phyloP scores from a whole-genome alignment of 2,113 vertebrate species.

The Geococcyx californianus region DNA sequence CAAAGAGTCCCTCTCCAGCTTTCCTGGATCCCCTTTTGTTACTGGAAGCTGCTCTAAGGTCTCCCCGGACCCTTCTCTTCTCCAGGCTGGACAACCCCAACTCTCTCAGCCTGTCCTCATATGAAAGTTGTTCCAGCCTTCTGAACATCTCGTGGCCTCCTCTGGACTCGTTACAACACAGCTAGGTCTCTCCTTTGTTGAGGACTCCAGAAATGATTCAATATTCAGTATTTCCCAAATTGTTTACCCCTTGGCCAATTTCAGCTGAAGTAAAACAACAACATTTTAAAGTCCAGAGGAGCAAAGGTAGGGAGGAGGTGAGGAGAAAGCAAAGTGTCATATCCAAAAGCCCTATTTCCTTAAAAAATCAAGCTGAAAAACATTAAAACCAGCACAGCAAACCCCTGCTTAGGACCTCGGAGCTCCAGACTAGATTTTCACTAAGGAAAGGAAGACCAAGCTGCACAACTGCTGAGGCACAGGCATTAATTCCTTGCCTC shows the following conservation, averaged over 20 bases:
- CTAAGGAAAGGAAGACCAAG: neutral
- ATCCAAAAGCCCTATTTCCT: neutral
- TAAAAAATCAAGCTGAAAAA: neutral
- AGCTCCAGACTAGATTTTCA: neutral
- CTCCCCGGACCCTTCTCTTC: no score
- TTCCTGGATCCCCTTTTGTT: no score
- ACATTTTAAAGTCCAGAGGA: neutral
- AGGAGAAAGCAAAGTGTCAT: fast-evolving
- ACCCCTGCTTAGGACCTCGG: neutral
- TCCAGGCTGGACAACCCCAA: no score
- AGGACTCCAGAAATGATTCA: no score
- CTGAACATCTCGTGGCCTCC: no score
- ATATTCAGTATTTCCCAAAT: fast-evolving
- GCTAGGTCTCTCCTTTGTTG: no score
- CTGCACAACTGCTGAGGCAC: neutral
- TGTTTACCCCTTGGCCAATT: neutral
- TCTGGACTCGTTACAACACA: no score
- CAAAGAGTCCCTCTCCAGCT: no score
- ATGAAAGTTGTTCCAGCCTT: no score
- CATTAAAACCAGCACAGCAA: neutral
- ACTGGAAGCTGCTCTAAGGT: no score
- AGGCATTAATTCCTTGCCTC: neutral
- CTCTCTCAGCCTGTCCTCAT: no score
- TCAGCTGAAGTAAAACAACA: neutral
- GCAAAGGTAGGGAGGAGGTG: neutral